Percentiles rank a stretch among this genome's conserved stretches.
phyloP scores from a whole-genome alignment of 2,113 vertebrate species.

The Ailuropoda melanoleuca region DNA sequence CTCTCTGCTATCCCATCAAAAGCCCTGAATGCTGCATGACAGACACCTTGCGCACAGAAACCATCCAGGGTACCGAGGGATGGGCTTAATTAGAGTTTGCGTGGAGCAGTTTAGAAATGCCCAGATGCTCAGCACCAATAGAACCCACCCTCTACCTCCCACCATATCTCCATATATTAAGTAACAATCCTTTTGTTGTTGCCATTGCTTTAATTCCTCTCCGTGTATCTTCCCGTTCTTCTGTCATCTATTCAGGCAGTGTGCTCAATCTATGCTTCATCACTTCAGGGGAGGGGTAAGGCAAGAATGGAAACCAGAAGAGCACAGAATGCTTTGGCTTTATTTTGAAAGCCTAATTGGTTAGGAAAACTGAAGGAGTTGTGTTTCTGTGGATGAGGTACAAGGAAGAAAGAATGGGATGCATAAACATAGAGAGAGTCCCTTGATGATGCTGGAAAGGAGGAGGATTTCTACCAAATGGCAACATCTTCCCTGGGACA shows the following conservation, averaged over 20 bases:
- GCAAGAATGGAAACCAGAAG: background rate
- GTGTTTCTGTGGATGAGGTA: background rate
- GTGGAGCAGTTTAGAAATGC: background rate
- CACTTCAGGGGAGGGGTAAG: background rate
- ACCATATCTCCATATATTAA: background rate
- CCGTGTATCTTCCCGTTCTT: background rate
- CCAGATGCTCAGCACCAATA: background rate
- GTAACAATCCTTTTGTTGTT: background rate
- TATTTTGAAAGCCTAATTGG: background rate
- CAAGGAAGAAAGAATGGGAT: background rate
- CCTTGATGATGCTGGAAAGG: background rate
- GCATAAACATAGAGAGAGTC: background rate
- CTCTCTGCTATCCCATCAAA: no score
- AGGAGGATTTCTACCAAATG: background rate
- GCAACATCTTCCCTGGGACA: background rate
- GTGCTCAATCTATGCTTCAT: accelerated
- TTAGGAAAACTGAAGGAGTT: background rate
- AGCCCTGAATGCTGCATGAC: background rate
- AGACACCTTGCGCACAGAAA: background rate
- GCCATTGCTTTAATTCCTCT: background rate
- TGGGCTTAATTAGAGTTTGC: background rate
- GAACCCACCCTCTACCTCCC: accelerated
- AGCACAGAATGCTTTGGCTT: background rate
- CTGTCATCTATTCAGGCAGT: background rate
- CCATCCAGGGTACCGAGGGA: background rate